These are phyloP conservation scores for Megalonaias nervosa DNA, from an alignment of 1,140 invertebrate species.

Conservation along the genomic window DNA sequence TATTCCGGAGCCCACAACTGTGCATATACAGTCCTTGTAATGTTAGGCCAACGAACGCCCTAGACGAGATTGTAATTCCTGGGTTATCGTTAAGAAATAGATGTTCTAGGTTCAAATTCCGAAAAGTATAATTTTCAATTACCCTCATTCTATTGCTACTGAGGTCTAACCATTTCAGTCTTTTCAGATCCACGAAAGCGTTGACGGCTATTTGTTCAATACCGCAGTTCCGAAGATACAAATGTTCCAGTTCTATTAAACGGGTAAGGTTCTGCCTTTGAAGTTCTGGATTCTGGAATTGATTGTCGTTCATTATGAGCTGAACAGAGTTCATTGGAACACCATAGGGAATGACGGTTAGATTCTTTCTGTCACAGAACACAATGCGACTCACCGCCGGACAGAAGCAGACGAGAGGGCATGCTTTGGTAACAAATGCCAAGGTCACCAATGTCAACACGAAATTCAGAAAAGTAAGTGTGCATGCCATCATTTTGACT, in stretches of 20 bases:
- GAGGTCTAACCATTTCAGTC: constrained; percentile 66
- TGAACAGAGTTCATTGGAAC: constrained; percentile 64
- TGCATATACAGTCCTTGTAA: constrained; percentile 67
- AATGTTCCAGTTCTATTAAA: constrained; percentile 56
- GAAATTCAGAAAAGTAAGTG: no score
- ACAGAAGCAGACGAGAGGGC: constrained; percentile 67
- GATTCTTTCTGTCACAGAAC: constrained; percentile 61
- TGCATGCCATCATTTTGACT: no score
- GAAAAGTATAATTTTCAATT: constrained; percentile 65
- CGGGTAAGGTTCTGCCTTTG: constrained; percentile 59
- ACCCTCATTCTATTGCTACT: constrained; percentile 65
- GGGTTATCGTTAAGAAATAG: constrained; percentile 68
- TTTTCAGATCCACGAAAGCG: constrained; percentile 64
- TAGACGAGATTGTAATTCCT: constrained; percentile 56
- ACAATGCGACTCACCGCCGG: constrained; percentile 64
- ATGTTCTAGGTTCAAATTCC: constrained; percentile 64
- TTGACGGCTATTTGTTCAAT: constrained; percentile 65
- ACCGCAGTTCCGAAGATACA: constrained; percentile 68
- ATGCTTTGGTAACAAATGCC: constrained; percentile 17
- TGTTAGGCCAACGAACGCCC: constrained; percentile 62
- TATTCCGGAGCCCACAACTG: constrained; percentile 59
- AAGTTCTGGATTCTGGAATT: constrained; percentile 56
- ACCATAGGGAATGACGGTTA: constrained; percentile 60
- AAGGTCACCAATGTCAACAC: background rate
- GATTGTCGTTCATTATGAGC: constrained; percentile 66